Base-by-base conservation (phyloP, 2,888 invertebrate genomes). In the Xestoiulus laeticollis region DNA sequence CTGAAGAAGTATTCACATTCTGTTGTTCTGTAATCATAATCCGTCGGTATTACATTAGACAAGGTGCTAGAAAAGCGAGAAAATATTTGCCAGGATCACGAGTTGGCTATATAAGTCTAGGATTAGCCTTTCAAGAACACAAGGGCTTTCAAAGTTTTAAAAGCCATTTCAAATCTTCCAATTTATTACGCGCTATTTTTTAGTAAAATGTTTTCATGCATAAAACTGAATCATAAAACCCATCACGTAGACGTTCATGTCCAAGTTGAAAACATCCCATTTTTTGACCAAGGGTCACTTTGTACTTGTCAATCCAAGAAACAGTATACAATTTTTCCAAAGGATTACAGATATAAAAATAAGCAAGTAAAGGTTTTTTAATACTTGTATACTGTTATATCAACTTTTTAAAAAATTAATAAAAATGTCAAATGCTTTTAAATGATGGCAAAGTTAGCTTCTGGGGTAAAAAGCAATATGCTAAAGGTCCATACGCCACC, bases 41-140 rank as follows among this genome's bases (percentile, higher is more conserved):
- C 68, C 68, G 26, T 6, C 14, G 59, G 48, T 14, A 3, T 48
- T 48, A n/a, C 53, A 59, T 59, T n/a, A 59, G 19, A 59, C n/a
- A n/a, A n/a, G n/a, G 53, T 59, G 53, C n/a, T 38, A 59, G 68
- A 68, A 68, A 68, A n/a, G n/a, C 68, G 22, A 68, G 68, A 68
- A 68, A 68, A 68, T 26, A 12, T 68, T 68, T 68, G 68, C 26
- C 68, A 68, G 22, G 68, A 68, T 68, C 68, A 68, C 26, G 68
- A 68, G 22, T 68, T 68, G 8, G 68, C 68, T 68, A 26, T 26
- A 26, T 26, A 26, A 59, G 68, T 68, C 10, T 22, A 8, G 68
- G 68, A 68, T 68, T 68, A 68, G 68, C 68, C 26, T 26, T 68
- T 68, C 22, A 26, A 22, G 26, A 26, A 8, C 5, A 1, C 22